Percentiles rank a stretch among this genome's conserved stretches.
These are phyloP conservation scores for Tethya wilhelma DNA, from an alignment of 37 sponge, comb jelly and placozoan genomes.

Conservation along the genomic window DNA sequence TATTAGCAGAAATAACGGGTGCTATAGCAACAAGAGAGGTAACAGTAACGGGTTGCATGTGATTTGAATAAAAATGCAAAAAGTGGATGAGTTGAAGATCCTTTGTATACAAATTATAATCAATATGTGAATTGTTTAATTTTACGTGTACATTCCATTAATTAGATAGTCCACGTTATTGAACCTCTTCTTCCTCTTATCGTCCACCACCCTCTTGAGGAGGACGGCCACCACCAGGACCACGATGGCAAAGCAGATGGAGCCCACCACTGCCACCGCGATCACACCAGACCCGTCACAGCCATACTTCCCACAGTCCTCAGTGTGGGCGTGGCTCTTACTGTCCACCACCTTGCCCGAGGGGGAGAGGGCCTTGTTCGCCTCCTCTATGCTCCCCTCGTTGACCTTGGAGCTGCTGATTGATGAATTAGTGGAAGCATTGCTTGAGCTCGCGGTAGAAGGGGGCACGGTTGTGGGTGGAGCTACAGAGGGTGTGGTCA, in stretches of 20 bases:
- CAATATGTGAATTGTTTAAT: background rate
- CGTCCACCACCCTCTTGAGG: conserved; percentile 14
- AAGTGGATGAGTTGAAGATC: background rate
- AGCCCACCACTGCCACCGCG: conserved; percentile 44
- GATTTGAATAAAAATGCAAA: background rate
- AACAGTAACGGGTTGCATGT: too few relatives aligned
- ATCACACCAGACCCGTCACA: conserved; percentile 48
- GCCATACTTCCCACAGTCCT: conserved; percentile 16
- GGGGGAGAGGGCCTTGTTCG: too few relatives aligned
- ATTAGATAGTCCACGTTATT: conserved; percentile 83
- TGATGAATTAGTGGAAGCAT: background rate
- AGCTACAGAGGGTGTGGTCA: too few relatives aligned
- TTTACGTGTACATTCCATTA: conserved; percentile 85
- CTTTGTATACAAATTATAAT: background rate
- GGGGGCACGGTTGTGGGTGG: too few relatives aligned
- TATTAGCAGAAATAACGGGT: too few relatives aligned
- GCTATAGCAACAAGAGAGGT: too few relatives aligned
- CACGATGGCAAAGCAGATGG: conserved; percentile 32
- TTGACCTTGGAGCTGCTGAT: background rate
- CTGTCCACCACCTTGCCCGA: background rate
- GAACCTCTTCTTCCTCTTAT: conserved; percentile 39
- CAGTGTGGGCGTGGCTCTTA: background rate
- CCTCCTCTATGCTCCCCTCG: background rate
- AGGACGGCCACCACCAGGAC: conserved; percentile 36
- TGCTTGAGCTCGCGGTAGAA: too few relatives aligned